phyloP scores from a whole-genome alignment of 2,888 invertebrate species.

The Trisateles emortualis region DNA sequence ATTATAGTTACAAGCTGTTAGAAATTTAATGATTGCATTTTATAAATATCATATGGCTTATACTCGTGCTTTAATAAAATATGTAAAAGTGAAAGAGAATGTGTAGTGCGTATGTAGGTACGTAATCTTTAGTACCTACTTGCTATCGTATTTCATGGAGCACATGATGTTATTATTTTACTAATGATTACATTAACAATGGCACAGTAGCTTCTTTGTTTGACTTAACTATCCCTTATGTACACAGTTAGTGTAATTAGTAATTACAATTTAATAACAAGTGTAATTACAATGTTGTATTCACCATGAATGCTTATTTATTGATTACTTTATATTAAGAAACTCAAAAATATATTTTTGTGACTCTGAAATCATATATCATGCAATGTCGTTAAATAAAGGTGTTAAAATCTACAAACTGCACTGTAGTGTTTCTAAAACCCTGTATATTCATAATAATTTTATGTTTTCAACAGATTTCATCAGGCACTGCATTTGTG shows the following conservation, averaged over 20 bases:
- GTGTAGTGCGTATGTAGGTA: not conserved
- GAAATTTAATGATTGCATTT: not conserved
- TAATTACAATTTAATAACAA: not conserved
- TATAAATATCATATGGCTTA: not conserved
- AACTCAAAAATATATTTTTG: not conserved
- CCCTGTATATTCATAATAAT: not conserved
- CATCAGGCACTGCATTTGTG: conserved; percentile 76
- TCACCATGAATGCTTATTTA: too few species aligned
- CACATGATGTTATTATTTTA: conserved; percentile 12
- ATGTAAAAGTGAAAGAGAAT: not conserved
- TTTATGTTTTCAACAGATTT: conserved; percentile 58
- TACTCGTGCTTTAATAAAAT: not conserved
- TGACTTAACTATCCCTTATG: not conserved
- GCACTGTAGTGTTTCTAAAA: not conserved
- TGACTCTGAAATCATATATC: not conserved
- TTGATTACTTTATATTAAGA: too few species aligned
- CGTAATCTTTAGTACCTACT: not conserved
- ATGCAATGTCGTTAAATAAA: not conserved
- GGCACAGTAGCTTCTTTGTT: conserved; percentile 25
- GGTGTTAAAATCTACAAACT: not conserved
- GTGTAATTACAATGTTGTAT: not conserved
- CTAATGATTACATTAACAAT: conserved; percentile 21
- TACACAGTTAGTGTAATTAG: not conserved
- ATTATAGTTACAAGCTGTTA: not conserved
- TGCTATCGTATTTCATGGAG: not conserved